phyloP scores from a whole-genome alignment of 2,888 invertebrate species.

The Elaeidobius kamerunicus region DNA sequence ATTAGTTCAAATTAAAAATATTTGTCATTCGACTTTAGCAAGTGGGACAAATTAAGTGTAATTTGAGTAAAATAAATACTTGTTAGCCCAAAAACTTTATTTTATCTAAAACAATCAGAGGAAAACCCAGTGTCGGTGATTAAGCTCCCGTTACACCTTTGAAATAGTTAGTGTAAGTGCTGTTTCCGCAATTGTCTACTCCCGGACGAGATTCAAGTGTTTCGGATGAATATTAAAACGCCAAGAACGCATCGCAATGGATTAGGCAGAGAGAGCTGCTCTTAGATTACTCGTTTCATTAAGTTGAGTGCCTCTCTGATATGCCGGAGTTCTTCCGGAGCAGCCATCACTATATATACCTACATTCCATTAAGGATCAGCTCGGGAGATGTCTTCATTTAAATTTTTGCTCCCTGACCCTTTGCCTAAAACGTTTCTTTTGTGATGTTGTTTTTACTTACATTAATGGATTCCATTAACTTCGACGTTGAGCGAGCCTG shows the following conservation, averaged over 20 bases:
- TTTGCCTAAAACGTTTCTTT: constrained; percentile 27
- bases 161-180: constrained; percentile 46
- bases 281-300: constrained; percentile 57
- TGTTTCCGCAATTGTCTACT: constrained; percentile 48
- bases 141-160: constrained; percentile 35
- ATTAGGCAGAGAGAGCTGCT: constrained; percentile 47
- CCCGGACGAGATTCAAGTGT: constrained; percentile 46
- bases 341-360: constrained; percentile 35
- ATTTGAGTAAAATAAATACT: too few species aligned
- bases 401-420: constrained; percentile 36
- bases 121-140: constrained; percentile 25
- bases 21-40: too few species aligned
- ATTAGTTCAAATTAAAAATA: too few species aligned
- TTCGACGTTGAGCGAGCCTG: constrained; percentile 6
- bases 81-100: too few species aligned
- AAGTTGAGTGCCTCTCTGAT: constrained; percentile 55
- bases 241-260: constrained; percentile 51
- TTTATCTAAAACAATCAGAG: background rate
- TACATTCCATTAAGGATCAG: constrained; percentile 47
- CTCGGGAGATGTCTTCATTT: constrained; percentile 46
- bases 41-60: too few species aligned
- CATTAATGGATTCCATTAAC: constrained; percentile 26
- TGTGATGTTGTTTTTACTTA: constrained; percentile 28
- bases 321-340: constrained; percentile 46
- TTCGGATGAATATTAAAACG: constrained; percentile 50